Conservation (phyloP, 2,888 invertebrate genomes). For the Melipona beecheii region DNA sequence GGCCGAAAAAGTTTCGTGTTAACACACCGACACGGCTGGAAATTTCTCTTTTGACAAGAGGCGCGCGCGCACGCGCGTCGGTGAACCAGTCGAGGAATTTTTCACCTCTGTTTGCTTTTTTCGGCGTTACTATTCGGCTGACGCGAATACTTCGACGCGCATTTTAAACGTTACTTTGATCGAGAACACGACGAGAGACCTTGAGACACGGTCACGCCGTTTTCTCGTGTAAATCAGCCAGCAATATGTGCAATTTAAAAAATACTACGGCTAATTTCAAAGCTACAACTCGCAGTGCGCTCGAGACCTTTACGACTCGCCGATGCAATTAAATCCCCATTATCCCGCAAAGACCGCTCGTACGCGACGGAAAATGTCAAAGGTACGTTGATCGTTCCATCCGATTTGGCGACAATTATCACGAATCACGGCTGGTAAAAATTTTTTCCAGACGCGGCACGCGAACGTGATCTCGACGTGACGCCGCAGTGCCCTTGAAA, state of each 20-base stretch:
- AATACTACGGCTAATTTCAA: not conserved
- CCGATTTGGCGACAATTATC: not conserved
- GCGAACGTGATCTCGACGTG: conserved; percentile 29
- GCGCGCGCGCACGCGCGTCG: not conserved
- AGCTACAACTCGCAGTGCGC: not conserved
- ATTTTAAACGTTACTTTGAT: not conserved
- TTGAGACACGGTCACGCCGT: not conserved
- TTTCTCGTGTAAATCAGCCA: not conserved
- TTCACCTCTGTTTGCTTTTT: not conserved
- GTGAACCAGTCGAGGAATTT: not conserved
- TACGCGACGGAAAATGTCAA: not conserved
- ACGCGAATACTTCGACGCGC: not conserved
- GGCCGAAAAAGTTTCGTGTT: not conserved
- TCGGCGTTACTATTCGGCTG: not conserved
- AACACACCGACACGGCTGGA: not conserved
- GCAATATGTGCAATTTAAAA: not conserved
- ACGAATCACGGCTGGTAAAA: not conserved
- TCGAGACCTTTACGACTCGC: no score
- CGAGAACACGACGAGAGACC: not conserved
- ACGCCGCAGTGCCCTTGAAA: conserved; percentile 57
- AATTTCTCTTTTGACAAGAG: not conserved
- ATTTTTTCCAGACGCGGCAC: conserved; percentile 5
- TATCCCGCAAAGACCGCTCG: not conserved
- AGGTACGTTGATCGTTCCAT: not conserved
- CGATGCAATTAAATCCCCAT: conserved; percentile 1